Evolutionary conservation across 2,113 vertebrate genomes (phyloP).

Genomic region (Ailuropoda melanoleuca): DNA sequence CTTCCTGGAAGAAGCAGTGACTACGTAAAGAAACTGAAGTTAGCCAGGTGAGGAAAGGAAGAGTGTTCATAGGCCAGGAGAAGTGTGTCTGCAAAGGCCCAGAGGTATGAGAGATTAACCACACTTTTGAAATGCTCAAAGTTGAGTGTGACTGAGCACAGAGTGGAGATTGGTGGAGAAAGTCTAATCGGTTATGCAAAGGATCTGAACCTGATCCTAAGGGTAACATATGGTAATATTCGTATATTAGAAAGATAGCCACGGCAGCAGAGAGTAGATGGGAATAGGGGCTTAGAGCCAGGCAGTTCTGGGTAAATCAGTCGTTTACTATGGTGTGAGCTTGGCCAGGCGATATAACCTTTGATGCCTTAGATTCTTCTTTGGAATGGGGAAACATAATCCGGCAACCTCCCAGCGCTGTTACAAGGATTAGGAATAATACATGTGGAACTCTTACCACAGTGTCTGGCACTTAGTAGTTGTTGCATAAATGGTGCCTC

Average conservation of each 20-base stretch:
- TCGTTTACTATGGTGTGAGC: neutral
- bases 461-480: neutral
- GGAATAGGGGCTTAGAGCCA: neutral
- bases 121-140: neutral
- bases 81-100: neutral
- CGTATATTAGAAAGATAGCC: neutral
- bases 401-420: neutral
- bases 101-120: neutral
- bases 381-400: slow-evolving; percentile 4
- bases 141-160: neutral
- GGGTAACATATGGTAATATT: neutral
- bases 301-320: slow-evolving; percentile 17
- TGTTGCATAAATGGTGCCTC: neutral
- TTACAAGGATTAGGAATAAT: slow-evolving; percentile 36
- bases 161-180: neutral
- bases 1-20: neutral
- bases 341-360: neutral
- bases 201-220: slow-evolving; percentile 8
- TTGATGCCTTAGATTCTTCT: neutral
- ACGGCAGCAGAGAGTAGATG: neutral
- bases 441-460: neutral
- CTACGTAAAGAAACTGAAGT: neutral
- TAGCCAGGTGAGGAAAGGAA: neutral
- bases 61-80: neutral
- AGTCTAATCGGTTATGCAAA: neutral